Base-by-base conservation (phyloP, 2,113 vertebrate genomes). In the Semicossyphus pulcher region DNA sequence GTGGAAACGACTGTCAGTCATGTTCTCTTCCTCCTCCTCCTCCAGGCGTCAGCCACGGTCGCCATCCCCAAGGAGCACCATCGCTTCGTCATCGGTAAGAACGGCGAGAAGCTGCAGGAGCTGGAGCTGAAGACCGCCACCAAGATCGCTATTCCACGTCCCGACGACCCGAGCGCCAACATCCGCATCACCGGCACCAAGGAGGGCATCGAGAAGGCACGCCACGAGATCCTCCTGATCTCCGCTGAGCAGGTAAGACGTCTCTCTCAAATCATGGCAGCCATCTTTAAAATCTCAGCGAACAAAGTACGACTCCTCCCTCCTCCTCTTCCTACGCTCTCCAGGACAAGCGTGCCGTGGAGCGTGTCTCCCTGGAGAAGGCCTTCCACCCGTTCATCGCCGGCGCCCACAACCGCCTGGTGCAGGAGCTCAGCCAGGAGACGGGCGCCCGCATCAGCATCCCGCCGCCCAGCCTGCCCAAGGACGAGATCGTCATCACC, bases 31-130 rank as follows among this genome's bases (percentile, higher is more conserved):
- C 41, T n/a, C 9, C 14, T 14, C 47, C 25, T 14, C 7, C 16
- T 6, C 8, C 56, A 94, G 90, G 89, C 90, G 15, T 93, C 94
- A 0, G 93, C 93, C 12, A 92, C 89, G 0, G 93, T 94, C 7
- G 78, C 88, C 83, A 94, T 94, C 81, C 93, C 93, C 3, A 95
- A 95, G 71, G 93, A 95, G 86, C 92, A 95, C 70, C 91, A 94
- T 72, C 92, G 92, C 1, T 94, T 94, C 61, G 90, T 94, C 78
- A 93, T 94, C 5, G 93, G 92, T 37, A 95, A 95, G 84, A 95
- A 93, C 32, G 93, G 92, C 0, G 92, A 95, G 74, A 95, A 95
- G 86, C 63, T 93, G 75, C 93, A 94, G 88, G 93, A 94, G 72
- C 90, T 95, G 28, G 94, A 95, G 80, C 83, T 94, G 81, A 94